These are phyloP conservation scores for Crematogaster levior DNA, from an alignment of 2,888 invertebrate species.

Conservation along the genomic window DNA sequence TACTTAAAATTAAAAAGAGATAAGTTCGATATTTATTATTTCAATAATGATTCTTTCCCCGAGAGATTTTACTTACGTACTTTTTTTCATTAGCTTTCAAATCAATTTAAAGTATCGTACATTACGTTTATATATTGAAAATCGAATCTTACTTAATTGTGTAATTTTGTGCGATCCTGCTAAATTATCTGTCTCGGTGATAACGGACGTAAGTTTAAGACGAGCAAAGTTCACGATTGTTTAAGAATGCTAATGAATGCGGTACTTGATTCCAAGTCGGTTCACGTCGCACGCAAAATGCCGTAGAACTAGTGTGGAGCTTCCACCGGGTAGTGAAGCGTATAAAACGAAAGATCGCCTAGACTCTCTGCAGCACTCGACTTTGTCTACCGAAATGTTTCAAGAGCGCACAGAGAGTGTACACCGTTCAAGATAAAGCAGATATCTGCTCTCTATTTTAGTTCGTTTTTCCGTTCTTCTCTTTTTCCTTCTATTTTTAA, in stretches of 20 bases:
- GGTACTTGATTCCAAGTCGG: constrained; percentile 1
- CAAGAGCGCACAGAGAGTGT: constrained; percentile 39
- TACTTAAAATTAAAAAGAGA: background rate
- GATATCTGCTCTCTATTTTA: constrained; percentile 40
- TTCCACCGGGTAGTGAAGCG: constrained; percentile 51
- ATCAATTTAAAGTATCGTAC: background rate
- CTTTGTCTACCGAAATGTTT: constrained; percentile 58
- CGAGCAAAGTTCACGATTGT: background rate
- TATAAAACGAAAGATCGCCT: constrained; percentile 14
- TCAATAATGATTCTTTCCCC: background rate
- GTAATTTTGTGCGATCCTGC: background rate
- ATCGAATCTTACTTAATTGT: background rate
- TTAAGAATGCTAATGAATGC: constrained; percentile 40
- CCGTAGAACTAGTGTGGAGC: background rate
- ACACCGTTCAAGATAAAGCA: constrained; percentile 64
- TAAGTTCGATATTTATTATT: background rate
- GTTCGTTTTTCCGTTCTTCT: background rate
- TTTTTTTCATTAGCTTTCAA: background rate
- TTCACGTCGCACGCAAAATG: constrained; percentile 24
- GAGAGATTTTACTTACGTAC: background rate
- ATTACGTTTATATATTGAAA: background rate
- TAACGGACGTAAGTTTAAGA: constrained; percentile 3
- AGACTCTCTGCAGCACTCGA: constrained; percentile 55
- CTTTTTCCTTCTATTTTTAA: background rate
- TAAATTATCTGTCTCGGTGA: background rate